Conservation (phyloP, 2,797 vertebrate species). For the Lophius americanus region DNA sequence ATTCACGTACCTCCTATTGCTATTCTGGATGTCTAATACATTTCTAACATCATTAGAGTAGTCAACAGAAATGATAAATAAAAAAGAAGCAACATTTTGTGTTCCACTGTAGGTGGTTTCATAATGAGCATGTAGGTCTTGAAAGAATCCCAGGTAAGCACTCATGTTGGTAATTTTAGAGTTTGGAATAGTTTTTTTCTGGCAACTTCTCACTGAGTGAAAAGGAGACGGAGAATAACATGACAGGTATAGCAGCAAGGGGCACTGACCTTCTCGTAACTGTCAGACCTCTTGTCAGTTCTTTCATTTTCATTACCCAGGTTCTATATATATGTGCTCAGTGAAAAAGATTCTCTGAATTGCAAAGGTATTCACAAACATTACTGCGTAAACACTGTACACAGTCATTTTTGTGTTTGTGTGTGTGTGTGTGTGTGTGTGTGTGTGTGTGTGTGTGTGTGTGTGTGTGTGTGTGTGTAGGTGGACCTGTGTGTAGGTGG, state of each 20-base stretch:
- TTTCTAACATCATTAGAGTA: not conserved
- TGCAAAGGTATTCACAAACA: constrained; percentile 13
- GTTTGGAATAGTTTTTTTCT: not conserved
- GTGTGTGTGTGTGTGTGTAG: not conserved
- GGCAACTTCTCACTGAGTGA: not conserved
- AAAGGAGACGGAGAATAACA: constrained; percentile 24
- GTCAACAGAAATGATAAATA: not conserved
- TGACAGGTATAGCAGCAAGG: constrained; percentile 12
- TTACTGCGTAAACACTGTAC: not conserved
- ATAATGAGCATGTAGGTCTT: constrained; percentile 17
- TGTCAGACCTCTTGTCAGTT: constrained; percentile 19
- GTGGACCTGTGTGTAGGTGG: constrained; percentile 11
- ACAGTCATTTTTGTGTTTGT: not conserved
- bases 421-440: not conserved
- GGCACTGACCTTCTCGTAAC: constrained; percentile 12
- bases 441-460: not conserved
- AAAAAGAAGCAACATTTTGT: not conserved
- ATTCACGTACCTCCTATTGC: not conserved
- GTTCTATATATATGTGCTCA: constrained; percentile 24
- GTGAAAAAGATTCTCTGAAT: constrained; percentile 6
- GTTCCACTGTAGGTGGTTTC: not conserved
- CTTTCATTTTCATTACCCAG: constrained; percentile 36
- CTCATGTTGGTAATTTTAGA: not conserved
- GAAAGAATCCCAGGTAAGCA: not conserved
- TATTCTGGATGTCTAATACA: not conserved